A percentile compares a stretch with the other conserved stretches of the same genome.
Conservation (phyloP, 2,113 vertebrate genomes). For the Thamnophis sirtalis region DNA sequence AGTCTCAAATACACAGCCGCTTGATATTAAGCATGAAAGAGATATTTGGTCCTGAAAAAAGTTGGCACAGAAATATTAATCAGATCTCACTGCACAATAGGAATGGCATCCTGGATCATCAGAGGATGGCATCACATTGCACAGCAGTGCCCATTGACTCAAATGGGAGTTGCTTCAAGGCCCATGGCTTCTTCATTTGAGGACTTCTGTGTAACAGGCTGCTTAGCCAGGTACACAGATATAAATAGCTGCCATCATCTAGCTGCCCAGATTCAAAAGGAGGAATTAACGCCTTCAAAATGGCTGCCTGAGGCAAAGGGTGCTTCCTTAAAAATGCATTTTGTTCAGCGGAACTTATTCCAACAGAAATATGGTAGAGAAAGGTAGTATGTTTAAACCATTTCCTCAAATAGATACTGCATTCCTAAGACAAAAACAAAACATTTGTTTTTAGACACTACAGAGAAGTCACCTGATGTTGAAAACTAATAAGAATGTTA, state of each 20-base stretch:
- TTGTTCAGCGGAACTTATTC: background rate
- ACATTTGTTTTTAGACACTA: background rate
- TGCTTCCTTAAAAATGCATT: background rate
- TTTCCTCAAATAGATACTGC: background rate
- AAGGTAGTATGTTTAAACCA: background rate
- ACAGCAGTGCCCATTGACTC: background rate
- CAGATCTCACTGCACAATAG: background rate
- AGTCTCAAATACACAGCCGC: background rate
- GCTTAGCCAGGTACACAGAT: background rate
- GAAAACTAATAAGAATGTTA: background rate
- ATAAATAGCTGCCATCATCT: background rate
- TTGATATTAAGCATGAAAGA: background rate
- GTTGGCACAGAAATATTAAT: background rate
- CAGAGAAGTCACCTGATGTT: background rate
- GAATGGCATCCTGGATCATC: background rate
- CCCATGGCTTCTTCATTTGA: background rate
- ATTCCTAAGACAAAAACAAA: background rate
- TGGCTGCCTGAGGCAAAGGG: background rate
- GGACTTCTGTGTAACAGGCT: background rate
- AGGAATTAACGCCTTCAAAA: background rate
- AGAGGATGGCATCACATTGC: background rate
- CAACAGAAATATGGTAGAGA: background rate
- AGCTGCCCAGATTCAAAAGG: background rate
- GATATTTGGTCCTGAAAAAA: background rate
- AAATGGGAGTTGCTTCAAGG: background rate